phyloP scores from a whole-genome alignment of 1,140 invertebrate species.

The Calephelis nemesis region DNA sequence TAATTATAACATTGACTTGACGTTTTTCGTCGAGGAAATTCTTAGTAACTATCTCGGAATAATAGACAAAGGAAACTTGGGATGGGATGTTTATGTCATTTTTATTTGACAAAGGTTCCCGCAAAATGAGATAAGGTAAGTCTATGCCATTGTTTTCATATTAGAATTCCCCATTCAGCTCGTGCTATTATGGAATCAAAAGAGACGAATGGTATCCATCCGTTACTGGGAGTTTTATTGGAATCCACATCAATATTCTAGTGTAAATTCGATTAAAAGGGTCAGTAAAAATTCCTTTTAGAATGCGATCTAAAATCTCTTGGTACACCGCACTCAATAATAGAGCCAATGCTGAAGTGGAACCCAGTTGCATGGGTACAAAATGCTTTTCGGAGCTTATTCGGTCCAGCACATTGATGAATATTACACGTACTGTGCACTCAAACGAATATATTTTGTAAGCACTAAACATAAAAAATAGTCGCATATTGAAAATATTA shows the following conservation, averaged over 20 bases:
- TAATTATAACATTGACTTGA: background rate
- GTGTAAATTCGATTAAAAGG: constrained; percentile 9
- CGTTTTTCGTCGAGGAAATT: constrained; percentile 2
- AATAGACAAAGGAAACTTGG: constrained; percentile 17
- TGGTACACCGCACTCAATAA: constrained; percentile 11
- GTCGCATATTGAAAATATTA: no score
- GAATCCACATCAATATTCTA: constrained; percentile 10
- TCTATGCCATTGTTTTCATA: constrained; percentile 23
- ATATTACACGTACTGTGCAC: no score
- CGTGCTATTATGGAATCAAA: constrained; percentile 4
- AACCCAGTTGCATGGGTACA: background rate
- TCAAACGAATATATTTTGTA: no score
- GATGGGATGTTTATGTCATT: constrained; percentile 25
- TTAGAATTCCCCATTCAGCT: constrained; percentile 15
- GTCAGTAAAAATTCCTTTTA: constrained; percentile 1
- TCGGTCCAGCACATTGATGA: no score
- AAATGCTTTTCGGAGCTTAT: no score
- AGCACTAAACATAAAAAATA: no score
- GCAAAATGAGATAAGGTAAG: constrained; percentile 19
- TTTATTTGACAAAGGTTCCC: constrained; percentile 25
- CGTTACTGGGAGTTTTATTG: background rate
- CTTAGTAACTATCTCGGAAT: constrained; percentile 8
- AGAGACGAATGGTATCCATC: background rate
- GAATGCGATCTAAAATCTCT: constrained; percentile 13
- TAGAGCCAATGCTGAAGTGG: background rate